Conservation (phyloP, 2,113 vertebrate species). For the Stigmatopora nigra region DNA sequence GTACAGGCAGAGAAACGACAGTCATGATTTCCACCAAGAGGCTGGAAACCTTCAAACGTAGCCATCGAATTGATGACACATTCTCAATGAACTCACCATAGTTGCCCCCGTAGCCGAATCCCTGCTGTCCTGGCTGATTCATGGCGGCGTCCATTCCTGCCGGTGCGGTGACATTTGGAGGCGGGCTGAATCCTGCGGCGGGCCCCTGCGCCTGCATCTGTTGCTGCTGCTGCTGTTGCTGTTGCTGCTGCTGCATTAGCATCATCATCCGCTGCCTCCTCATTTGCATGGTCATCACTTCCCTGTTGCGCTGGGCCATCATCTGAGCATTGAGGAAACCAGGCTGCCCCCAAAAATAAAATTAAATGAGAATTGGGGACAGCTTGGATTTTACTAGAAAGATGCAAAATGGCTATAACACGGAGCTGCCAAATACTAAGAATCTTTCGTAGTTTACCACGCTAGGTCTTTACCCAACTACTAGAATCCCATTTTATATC, state of each 20-base stretch:
- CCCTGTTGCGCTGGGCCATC: constrained; percentile 88
- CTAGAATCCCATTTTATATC: too few species aligned
- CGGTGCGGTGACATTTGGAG: constrained; percentile 89
- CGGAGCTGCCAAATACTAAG: too few species aligned
- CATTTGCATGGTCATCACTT: constrained; percentile 84
- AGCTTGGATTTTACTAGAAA: background rate
- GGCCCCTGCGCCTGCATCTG: constrained; percentile 55
- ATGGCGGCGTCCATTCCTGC: constrained; percentile 81
- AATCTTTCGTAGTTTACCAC: too few species aligned
- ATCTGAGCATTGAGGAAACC: constrained; percentile 91
- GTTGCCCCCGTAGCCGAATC: constrained; percentile 82
- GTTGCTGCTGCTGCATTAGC: constrained; percentile 81
- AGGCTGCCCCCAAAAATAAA: constrained; percentile 58
- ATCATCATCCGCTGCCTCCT: constrained; percentile 84
- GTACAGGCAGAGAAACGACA: constrained; percentile 32
- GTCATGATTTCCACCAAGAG: background rate
- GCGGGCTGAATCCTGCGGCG: constrained; percentile 82
- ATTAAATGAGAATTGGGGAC: background rate
- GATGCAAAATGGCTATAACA: background rate
- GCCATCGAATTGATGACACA: background rate
- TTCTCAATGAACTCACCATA: constrained; percentile 73
- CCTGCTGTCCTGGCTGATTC: constrained; percentile 80
- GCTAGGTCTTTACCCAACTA: too few species aligned
- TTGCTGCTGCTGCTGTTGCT: constrained; percentile 64
- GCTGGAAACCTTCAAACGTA: too few species aligned